Evolutionary conservation across 2,797 vertebrate genomes (phyloP), one percentile per base, ranked within the genome.

Genomic region (Xiphorhynchus erythropygius): DNA sequence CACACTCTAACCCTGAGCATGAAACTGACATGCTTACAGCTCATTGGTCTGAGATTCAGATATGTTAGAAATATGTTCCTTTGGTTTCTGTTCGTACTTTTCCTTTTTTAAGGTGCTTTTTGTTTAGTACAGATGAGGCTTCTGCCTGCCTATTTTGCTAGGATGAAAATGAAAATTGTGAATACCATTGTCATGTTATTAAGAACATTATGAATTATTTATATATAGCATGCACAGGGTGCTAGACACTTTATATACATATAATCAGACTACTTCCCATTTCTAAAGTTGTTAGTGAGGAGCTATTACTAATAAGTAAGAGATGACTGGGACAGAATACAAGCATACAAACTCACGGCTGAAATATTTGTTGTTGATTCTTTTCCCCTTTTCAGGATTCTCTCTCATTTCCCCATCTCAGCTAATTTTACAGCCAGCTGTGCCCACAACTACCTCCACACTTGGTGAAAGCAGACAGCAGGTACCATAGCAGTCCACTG

Each of bases 151-250:
- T 86, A 5, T 88, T 88, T 79, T 44, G 24, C 44, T 84, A 84
- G 32, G 65, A 84, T 63, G 63, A 92, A 89, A 89, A 93, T 75
- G 68, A 81, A 94, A 90, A 79, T 65, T 84, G 56, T 82, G 90
- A 93, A 73, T 90, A 57, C 28, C 37, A 87, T 88, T 88, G 73
- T 90, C 74, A 67, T 60, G 37, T 84, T 69, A 92, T 95, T 93
- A 91, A 53, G 71, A 93, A 53, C 8, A 35, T 67, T 63, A 93
- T 95, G 83, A 94, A 94, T 92, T 90, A 94, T 96, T 94, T 88
- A 90, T 88, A 83, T 70, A n/a, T 18, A 60, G 41, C 27, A 42
- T 13, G 19, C 67, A 79, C 18, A 70, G 41, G 44, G 46, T 86
- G 60, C 49, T 89, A 93, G 69, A n/a, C n/a, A 63, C 91, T 91